A percentile compares a stretch with the other conserved stretches of the same genome.
Evolutionary conservation across 2,113 vertebrate genomes (phyloP).

Genomic region (Notarius quadriscutis): DNA sequence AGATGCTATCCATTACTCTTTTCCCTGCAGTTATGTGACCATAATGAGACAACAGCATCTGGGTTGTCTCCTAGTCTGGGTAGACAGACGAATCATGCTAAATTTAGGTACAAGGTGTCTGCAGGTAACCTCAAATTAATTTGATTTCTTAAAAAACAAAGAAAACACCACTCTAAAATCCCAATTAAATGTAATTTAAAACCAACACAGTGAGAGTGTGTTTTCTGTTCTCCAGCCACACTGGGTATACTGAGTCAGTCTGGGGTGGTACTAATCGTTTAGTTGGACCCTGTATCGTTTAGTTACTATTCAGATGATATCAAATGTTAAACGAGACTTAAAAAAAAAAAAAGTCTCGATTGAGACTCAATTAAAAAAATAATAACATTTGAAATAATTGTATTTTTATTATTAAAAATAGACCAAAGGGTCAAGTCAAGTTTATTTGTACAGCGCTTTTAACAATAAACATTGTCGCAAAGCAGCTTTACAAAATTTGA

Average conservation of each 20-base stretch:
- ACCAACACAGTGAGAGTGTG: neutral
- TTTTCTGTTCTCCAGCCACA: neutral
- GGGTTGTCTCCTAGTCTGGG: neutral
- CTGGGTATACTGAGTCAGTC: neutral
- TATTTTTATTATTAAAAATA: neutral
- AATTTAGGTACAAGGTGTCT: constrained; percentile 9
- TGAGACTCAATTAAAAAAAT: too few relatives aligned
- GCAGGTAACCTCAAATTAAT: neutral
- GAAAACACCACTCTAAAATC: neutral
- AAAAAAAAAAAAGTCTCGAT: too few relatives aligned
- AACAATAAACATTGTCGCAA: too few relatives aligned
- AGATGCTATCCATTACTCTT: constrained; percentile 48
- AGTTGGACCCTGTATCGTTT: neutral
- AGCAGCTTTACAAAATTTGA: too few relatives aligned
- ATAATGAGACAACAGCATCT: neutral
- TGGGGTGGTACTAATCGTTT: neutral
- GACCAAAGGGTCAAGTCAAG: neutral
- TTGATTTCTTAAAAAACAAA: neutral
- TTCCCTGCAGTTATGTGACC: constrained; percentile 11
- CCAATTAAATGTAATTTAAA: neutral
- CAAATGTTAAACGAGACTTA: neutral
- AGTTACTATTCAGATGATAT: neutral
- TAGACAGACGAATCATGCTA: constrained; percentile 34
- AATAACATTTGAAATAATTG: too few relatives aligned
- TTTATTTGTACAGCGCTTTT: too few relatives aligned